phyloP scores from a whole-genome alignment of 2,797 vertebrate species.

The Neomorphus geoffroyi region DNA sequence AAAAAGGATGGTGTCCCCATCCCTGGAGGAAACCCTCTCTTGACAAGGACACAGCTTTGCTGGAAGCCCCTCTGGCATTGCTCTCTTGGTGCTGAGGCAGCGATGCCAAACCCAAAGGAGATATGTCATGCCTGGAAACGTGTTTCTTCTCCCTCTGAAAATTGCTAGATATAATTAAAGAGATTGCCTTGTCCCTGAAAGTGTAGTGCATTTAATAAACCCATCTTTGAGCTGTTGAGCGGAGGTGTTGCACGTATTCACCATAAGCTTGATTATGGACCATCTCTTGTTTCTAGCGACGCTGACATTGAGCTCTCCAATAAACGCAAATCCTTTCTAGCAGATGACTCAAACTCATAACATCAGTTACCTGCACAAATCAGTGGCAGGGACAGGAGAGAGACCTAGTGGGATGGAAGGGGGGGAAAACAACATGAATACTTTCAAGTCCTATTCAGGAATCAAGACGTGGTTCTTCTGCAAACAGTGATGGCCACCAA shows the following conservation, averaged over 20 bases:
- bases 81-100: background rate
- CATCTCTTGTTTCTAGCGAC: background rate
- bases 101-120: background rate
- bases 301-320: background rate
- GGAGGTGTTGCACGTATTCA: background rate
- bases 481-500: background rate
- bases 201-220: background rate
- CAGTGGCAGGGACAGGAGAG: background rate
- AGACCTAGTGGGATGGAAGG: background rate
- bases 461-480: background rate
- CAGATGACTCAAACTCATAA: background rate
- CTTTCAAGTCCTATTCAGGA: background rate
- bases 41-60: background rate
- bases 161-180: background rate
- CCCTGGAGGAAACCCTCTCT: rapidly evolving
- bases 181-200: background rate
- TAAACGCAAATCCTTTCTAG: background rate
- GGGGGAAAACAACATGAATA: rapidly evolving
- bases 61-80: background rate
- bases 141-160: background rate
- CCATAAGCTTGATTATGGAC: rapidly evolving
- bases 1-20: background rate
- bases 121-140: background rate
- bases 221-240: background rate
- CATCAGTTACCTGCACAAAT: background rate